Percentiles rank a stretch among this genome's conserved stretches.
Conservation (phyloP, 1,140 invertebrate genomes). For the Rhysida immarginata region DNA sequence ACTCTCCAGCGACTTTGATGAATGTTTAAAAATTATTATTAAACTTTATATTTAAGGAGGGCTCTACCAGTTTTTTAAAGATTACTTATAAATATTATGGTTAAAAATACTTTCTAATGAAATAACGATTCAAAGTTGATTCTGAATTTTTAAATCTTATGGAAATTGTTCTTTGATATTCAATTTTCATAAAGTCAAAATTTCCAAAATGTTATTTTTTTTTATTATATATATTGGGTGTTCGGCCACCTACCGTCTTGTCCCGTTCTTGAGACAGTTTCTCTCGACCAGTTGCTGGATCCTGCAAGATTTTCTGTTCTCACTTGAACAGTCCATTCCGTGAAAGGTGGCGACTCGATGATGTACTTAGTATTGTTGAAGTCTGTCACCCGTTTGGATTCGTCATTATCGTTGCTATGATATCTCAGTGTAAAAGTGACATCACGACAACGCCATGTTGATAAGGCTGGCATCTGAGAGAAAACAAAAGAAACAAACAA, state of each 20-base stretch:
- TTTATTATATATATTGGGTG: too few species aligned
- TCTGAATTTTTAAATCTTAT: too few species aligned
- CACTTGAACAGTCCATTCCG: not conserved
- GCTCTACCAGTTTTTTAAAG: too few species aligned
- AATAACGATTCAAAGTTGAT: too few species aligned
- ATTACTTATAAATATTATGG: too few species aligned
- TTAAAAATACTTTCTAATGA: too few species aligned
- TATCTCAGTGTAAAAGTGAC: constrained; percentile 1
- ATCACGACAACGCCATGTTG: not conserved
- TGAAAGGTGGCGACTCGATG: constrained; percentile 2
- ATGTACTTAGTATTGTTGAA: not conserved
- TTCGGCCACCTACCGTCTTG: constrained; percentile 6
- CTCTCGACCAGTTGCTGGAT: constrained; percentile 1
- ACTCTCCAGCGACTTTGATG: too few species aligned
- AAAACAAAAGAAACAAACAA: constrained; percentile 36
- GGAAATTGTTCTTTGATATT: too few species aligned
- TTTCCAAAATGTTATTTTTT: too few species aligned
- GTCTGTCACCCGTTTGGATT: not conserved
- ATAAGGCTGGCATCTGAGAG: not conserved
- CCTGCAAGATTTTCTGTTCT: constrained; percentile 1
- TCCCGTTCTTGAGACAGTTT: not conserved
- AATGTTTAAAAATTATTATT: too few species aligned
- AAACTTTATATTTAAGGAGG: too few species aligned
- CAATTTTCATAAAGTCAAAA: too few species aligned
- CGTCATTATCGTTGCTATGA: not conserved